Evolutionary conservation across 2,797 vertebrate species (phyloP), one percentile per base, ranked within the genome.

Genomic region (Spondyliosoma cantharus): DNA sequence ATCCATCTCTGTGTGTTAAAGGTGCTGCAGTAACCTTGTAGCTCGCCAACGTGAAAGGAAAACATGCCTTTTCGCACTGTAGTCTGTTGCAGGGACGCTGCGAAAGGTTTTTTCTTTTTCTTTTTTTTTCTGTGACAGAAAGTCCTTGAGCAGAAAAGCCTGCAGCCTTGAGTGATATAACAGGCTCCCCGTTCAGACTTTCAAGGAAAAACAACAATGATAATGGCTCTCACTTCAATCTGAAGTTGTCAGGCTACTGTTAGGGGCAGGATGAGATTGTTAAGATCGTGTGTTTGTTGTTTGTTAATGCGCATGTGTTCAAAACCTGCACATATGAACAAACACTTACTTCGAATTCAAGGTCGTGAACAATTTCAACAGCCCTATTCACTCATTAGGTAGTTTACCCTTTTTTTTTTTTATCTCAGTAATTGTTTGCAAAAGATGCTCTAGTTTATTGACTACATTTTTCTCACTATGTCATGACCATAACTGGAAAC

Each of bases 71-170:
- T 90, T 85, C 42, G 12, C 83, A 83, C 20, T 37, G 4, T 82
- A 85, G 76, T 86, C 80, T 83, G 63, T 77, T 85, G 89, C 87
- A 79, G 80, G 78, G 72, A 87, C 80, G 42, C 54, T 63, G 84
- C 83, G 80, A 90, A 90, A 81, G 29, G 48, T 9, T 25, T 69
- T 22, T 66, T 37, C 4, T 32, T 32, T 32, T 32, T 32, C 1
- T 78, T 83, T 19, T 37, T 67, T 19, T 71, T 78, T 86, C 75
- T 84, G 66, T 83, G 73, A 79, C 62, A 62, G 63, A 5, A 43
- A 75, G 90, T 84, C 88, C 89, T 93, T 93, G 88, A 93, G 86
- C 83, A 45, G 37, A 70, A 72, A 71, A 86, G 84, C 64, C 83
- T 75, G 68, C 74, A 87, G 69, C 84, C 87, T 86, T 85, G 67